Evolutionary conservation across 1,140 invertebrate species (phyloP).

Genomic region (Lerema accius): DNA sequence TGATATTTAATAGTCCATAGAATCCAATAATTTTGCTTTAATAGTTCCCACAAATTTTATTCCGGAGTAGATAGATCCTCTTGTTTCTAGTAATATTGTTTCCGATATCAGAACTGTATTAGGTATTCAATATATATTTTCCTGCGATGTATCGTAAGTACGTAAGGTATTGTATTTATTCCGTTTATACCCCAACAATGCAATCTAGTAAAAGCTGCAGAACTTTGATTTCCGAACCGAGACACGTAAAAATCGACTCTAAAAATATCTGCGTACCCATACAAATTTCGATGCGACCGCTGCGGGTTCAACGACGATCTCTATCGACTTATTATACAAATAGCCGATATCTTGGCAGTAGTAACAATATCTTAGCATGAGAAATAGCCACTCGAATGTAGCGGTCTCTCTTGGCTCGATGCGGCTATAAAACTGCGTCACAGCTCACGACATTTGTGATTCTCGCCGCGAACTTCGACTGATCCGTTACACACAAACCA

Average conservation of each 20-base stretch:
- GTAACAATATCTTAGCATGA: conserved; percentile 65
- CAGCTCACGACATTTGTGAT: conserved; percentile 13
- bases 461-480: conserved; percentile 22
- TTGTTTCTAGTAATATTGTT: too few relatives aligned
- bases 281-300: conserved; percentile 54
- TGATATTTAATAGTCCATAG: neutral
- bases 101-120: too few relatives aligned
- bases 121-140: too few relatives aligned
- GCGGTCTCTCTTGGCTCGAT: conserved; percentile 24
- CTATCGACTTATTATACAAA: conserved; percentile 73
- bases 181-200: neutral
- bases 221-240: conserved; percentile 5
- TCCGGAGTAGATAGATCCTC: too few relatives aligned
- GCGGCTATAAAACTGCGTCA: conserved; percentile 15
- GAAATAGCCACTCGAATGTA: conserved; percentile 53
- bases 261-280: conserved; percentile 36
- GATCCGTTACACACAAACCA: conserved; percentile 21
- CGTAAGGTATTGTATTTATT: neutral
- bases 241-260: neutral
- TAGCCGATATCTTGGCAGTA: conserved; percentile 58
- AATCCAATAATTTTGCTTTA: neutral
- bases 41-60: too few relatives aligned
- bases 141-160: too few relatives aligned
- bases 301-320: conserved; percentile 53
- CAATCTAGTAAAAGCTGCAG: neutral